These are phyloP conservation scores for Gouania willdenowi DNA, from an alignment of 2,797 vertebrate genomes.

Conservation along the genomic window DNA sequence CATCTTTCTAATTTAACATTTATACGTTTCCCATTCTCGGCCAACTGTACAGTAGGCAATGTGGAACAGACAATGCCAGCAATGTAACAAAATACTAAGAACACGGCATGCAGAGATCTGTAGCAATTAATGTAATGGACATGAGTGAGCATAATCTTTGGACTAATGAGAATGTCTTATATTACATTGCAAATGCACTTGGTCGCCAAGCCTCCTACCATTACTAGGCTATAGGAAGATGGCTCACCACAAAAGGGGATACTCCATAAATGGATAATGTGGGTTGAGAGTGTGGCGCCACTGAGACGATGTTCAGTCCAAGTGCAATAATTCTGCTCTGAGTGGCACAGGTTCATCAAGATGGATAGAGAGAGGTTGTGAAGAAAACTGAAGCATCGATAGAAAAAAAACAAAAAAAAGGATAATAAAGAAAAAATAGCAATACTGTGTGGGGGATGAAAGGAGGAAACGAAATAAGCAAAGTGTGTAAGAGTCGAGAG, in stretches of 20 bases:
- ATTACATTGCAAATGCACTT: constrained; percentile 69
- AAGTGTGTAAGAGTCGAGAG: not conserved
- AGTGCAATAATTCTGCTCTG: constrained; percentile 66
- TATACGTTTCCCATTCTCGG: constrained; percentile 43
- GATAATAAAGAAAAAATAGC: constrained; percentile 44
- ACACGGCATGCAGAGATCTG: constrained; percentile 58
- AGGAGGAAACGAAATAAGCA: constrained; percentile 1
- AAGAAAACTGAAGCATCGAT: constrained; percentile 49
- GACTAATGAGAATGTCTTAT: constrained; percentile 71
- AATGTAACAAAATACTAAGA: constrained; percentile 60
- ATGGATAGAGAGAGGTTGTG: constrained; percentile 52
- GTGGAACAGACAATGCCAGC: constrained; percentile 26
- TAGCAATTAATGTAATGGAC: constrained; percentile 79
- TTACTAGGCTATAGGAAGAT: constrained; percentile 66
- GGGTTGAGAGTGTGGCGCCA: constrained; percentile 59
- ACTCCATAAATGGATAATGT: constrained; percentile 71
- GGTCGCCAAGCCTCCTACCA: constrained; percentile 64
- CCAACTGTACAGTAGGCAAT: constrained; percentile 32
- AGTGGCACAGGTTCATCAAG: constrained; percentile 57
- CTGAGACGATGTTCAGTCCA: constrained; percentile 54
- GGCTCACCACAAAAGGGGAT: constrained; percentile 67
- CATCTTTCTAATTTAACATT: constrained; percentile 3
- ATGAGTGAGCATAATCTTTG: constrained; percentile 52
- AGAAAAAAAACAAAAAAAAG: no score
- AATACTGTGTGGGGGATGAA: constrained; percentile 8